Evolutionary conservation across 2,113 vertebrate species (phyloP).

Genomic region (Hippocampus barbouri): DNA sequence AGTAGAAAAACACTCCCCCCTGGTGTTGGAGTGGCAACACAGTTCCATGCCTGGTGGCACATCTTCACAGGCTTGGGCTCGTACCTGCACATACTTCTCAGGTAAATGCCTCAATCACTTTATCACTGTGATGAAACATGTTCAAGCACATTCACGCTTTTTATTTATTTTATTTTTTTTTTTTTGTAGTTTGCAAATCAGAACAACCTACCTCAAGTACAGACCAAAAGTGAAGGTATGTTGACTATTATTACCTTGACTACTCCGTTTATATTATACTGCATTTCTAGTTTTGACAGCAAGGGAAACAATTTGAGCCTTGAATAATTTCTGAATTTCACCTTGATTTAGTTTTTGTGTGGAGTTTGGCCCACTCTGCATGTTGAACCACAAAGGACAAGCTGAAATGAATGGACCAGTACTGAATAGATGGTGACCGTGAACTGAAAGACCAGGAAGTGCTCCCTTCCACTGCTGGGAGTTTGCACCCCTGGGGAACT

Average conservation of each 20-base stretch:
- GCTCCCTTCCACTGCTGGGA: slow-evolving; percentile 22
- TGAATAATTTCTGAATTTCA: neutral
- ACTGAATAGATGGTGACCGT: slow-evolving; percentile 40
- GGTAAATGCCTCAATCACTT: slow-evolving; percentile 66
- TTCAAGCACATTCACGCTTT: neutral
- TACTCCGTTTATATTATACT: neutral
- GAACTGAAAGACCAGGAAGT: slow-evolving; percentile 32
- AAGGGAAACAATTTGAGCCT: no score
- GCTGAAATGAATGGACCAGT: slow-evolving; percentile 64
- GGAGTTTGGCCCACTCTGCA: slow-evolving; percentile 91
- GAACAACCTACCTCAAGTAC: slow-evolving; percentile 90
- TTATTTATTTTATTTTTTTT: neutral
- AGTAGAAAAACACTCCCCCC: slow-evolving; percentile 80
- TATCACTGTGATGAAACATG: neutral
- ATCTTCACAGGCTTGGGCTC: slow-evolving; percentile 95
- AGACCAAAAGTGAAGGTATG: slow-evolving; percentile 93
- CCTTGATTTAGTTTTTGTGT: slow-evolving; percentile 79
- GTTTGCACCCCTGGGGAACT: slow-evolving; percentile 8
- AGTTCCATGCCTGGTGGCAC: slow-evolving; percentile 99
- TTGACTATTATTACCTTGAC: neutral
- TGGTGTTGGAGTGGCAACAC: slow-evolving; percentile 83
- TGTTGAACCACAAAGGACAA: slow-evolving; percentile 82
- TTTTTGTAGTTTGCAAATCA: slow-evolving; percentile 84
- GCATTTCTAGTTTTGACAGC: neutral
- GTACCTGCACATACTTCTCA: slow-evolving; percentile 94